phyloP scores from a whole-genome alignment of 2,888 invertebrate genomes.

The Aphidoletes aphidimyza region DNA sequence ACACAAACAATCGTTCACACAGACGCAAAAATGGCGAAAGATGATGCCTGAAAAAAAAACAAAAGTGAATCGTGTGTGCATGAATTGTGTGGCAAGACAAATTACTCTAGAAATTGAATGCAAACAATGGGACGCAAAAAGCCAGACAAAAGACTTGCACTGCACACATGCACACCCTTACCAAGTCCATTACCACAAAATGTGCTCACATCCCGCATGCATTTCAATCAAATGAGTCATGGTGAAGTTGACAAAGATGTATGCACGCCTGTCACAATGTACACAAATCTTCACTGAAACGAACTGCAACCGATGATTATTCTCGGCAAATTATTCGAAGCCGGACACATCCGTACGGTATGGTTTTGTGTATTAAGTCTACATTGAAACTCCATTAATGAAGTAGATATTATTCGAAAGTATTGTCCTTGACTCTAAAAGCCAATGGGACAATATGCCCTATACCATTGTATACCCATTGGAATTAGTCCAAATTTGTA shows the following conservation, averaged over 20 bases:
- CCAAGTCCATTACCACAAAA: slow-evolving; percentile 6
- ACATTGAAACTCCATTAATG: neutral
- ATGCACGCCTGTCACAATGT: neutral
- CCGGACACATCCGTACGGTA: neutral
- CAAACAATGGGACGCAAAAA: slow-evolving; percentile 24
- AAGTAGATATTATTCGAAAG: neutral
- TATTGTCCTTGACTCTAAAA: too few relatives aligned
- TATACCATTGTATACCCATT: too few relatives aligned
- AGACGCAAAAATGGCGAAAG: neutral
- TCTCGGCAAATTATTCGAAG: neutral
- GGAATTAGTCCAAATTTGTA: too few relatives aligned
- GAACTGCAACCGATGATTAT: slow-evolving; percentile 9
- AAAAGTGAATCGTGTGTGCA: slow-evolving; percentile 36
- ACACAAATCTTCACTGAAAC: slow-evolving; percentile 3
- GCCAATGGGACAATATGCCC: too few relatives aligned
- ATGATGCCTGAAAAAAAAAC: neutral
- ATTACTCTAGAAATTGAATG: slow-evolving; percentile 52
- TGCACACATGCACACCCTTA: neutral
- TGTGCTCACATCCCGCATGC: neutral
- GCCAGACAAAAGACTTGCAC: neutral
- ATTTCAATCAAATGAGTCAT: neutral
- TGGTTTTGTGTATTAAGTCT: neutral
- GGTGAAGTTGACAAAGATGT: neutral
- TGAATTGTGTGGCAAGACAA: slow-evolving; percentile 35
- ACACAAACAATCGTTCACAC: too few relatives aligned